Evolutionary conservation across 2,797 vertebrate genomes (phyloP).

Genomic region (Phrynocephalus forsythii): DNA sequence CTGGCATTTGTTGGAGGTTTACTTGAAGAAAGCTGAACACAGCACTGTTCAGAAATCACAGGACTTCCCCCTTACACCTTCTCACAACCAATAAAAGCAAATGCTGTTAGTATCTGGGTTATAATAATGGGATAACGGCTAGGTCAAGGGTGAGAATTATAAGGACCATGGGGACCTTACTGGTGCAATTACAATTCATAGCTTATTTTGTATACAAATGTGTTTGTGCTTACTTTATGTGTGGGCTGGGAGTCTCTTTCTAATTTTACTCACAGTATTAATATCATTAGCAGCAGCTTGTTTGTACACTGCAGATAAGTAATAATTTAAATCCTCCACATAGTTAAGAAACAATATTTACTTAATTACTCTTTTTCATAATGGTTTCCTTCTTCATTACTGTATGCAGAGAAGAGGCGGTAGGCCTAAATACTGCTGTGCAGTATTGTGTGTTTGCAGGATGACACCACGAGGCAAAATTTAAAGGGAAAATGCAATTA

Average conservation of each 20-base stretch:
- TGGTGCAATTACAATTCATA: conserved; percentile 9
- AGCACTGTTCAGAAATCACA: conserved; percentile 28
- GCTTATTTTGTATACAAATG: conserved; percentile 36
- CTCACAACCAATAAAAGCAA: conserved; percentile 26
- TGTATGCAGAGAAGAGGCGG: conserved; percentile 17
- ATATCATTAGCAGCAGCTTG: conserved; percentile 36
- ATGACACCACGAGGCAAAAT: conserved; percentile 4
- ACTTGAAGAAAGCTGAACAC: conserved; percentile 42
- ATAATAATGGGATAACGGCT: conserved; percentile 7
- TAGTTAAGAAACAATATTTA: conserved; percentile 45
- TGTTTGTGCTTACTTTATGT: not conserved
- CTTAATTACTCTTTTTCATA: conserved; percentile 23
- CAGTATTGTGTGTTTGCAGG: conserved; percentile 35
- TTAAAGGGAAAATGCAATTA: not conserved
- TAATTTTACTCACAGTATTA: conserved; percentile 43
- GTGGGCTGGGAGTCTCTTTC: conserved; percentile 45
- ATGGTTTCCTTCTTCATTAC: conserved; percentile 38
- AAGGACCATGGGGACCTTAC: conserved; percentile 24
- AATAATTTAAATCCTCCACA: conserved; percentile 37
- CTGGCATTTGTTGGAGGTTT: not conserved
- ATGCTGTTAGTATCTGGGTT: conserved; percentile 33
- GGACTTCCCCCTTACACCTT: conserved; percentile 27
- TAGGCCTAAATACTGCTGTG: conserved; percentile 9
- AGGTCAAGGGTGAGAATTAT: conserved; percentile 28
- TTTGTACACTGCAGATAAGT: conserved; percentile 38